Percentiles rank a stretch among this genome's conserved stretches.
These are phyloP conservation scores for Eupithecia exiguata DNA, from an alignment of 2,888 invertebrate genomes.

Conservation along the genomic window DNA sequence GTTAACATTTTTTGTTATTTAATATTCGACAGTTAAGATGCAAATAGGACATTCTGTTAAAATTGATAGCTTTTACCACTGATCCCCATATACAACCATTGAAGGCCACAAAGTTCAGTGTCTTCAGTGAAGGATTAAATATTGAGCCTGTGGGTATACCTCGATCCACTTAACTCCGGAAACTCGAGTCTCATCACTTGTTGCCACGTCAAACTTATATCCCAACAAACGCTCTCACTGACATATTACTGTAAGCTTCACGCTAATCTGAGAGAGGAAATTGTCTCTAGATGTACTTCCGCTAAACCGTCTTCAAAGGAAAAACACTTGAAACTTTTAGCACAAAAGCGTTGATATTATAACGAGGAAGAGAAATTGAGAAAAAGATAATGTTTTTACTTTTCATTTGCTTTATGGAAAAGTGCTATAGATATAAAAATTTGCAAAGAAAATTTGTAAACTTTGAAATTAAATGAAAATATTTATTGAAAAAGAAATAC, in stretches of 20 bases:
- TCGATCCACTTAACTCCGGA: background rate
- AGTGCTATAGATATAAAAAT: background rate
- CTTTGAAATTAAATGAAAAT: too few relatives aligned
- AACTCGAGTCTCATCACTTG: slow-evolving; percentile 23
- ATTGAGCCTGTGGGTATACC: background rate
- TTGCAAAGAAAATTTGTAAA: background rate
- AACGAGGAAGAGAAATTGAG: slow-evolving; percentile 27
- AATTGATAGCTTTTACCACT: background rate
- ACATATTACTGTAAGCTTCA: slow-evolving; percentile 42
- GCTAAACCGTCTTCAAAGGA: slow-evolving; percentile 52
- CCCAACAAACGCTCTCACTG: slow-evolving; percentile 30
- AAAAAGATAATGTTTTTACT: slow-evolving; percentile 14
- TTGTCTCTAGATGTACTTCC: slow-evolving; percentile 70
- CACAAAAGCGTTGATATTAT: slow-evolving; percentile 29
- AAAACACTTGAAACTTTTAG: slow-evolving; percentile 41
- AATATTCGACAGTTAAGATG: background rate
- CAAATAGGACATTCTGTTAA: background rate
- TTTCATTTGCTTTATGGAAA: background rate
- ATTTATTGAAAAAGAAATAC: too few relatives aligned
- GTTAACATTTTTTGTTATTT: too few relatives aligned
- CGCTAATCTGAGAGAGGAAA: slow-evolving; percentile 70
- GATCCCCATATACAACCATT: background rate
- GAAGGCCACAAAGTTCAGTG: background rate
- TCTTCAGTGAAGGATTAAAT: slow-evolving; percentile 1
- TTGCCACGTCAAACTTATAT: slow-evolving; percentile 26